Base-by-base conservation (phyloP, 2,888 invertebrate species). In the Eristalis intricaria region DNA sequence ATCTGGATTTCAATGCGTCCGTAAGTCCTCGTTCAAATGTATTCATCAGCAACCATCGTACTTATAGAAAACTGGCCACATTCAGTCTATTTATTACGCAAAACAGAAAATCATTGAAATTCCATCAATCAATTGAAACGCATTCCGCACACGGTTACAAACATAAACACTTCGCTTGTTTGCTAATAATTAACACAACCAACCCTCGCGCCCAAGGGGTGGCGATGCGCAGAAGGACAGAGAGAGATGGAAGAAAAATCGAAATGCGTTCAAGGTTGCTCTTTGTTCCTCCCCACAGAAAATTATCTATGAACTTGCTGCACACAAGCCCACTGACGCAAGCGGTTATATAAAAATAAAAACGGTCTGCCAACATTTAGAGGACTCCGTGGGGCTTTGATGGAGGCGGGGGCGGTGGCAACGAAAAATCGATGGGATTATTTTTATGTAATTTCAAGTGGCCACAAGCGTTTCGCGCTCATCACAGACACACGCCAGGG, bases 261-360 rank as follows among this genome's bases (percentile, higher is more conserved):
- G 35, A 77, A 85, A 50, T 81, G 85, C 73, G 85, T 85, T 85
- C 81, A 85, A 85, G 85, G 85, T 85, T 81, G 69, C 19, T 63
- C 38, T 43, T 76, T 63, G 22, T 73, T 73, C 61, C 61, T 61
- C 73, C 63, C n/a, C 19, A 38, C 50, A 73, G 58, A 74, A n/a
- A 77, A 77, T 64, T 69, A 69, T 80, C 60, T 71, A 61, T 19
- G 32, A 73, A 63, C 56, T 43, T 43, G 64, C 64, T 23, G 35
- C 22, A 58, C 32, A 71, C 64, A 56, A 29, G 23, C 26, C 23
- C 29, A 68, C 22, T 13, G 56, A 15, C 40, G 43, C 43, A 26
- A 10, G 26, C 58, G 26, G 26, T 64, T 40, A 66, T 26, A 60
- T 40, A 40, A 58, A 73, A 60, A 68, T 29, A 23, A 22, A 22